A percentile compares a stretch with the other conserved stretches of the same genome.
phyloP scores from a whole-genome alignment of 2,113 vertebrate species.

The Cheirogaleus medius region DNA sequence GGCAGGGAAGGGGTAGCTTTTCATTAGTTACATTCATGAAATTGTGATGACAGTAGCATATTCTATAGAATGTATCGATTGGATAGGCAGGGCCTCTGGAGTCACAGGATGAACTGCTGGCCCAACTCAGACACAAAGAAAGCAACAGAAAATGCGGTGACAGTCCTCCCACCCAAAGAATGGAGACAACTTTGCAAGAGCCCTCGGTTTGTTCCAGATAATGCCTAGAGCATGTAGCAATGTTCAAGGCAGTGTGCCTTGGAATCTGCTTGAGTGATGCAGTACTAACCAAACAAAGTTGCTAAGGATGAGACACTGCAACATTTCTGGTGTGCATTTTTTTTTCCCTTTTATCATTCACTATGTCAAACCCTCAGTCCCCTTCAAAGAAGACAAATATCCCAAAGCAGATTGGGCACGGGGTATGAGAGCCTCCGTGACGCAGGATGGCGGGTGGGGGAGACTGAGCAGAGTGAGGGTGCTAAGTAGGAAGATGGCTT shows the following conservation, averaged over 20 bases:
- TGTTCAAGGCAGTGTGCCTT: slow-evolving; percentile 78
- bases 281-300: slow-evolving; percentile 74
- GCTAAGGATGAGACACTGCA: slow-evolving; percentile 56
- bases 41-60: background rate
- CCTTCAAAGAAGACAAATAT: background rate
- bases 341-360: background rate
- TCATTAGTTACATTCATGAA: slow-evolving; percentile 28
- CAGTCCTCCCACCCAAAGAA: background rate
- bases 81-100: background rate
- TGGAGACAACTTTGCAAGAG: slow-evolving; percentile 53
- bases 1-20: background rate
- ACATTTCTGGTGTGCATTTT: background rate
- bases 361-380: background rate
- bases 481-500: background rate
- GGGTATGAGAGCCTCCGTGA: background rate
- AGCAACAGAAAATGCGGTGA: background rate
- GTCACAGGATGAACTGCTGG: background rate
- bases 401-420: background rate
- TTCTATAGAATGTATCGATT: fast-evolving
- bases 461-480: background rate
- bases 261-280: slow-evolving; percentile 70
- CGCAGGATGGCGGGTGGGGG: background rate
- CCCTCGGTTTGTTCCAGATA: slow-evolving; percentile 47
- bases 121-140: background rate
- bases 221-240: slow-evolving; percentile 75